Percentiles rank a stretch among this genome's conserved stretches.
Conservation (phyloP, 1,140 invertebrate species). For the Dendroctonus ponderosae region DNA sequence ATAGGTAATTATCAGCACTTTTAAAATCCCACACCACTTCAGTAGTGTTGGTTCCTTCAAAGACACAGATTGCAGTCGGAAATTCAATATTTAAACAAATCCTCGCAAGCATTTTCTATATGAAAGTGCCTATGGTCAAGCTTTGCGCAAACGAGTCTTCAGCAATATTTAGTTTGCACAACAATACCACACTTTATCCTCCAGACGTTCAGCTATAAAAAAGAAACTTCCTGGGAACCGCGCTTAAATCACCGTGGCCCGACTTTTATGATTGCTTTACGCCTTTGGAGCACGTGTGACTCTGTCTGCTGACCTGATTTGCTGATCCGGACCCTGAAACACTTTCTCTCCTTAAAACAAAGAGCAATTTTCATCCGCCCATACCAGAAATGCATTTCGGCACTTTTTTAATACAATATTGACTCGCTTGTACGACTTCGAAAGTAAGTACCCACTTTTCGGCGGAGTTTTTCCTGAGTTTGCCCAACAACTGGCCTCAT, state of each 20-base stretch:
- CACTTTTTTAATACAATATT: too few species aligned
- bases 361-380: neutral
- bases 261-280: constrained; percentile 15
- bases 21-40: too few species aligned
- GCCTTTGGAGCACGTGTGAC: constrained; percentile 16
- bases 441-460: too few species aligned
- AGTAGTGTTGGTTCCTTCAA: too few species aligned
- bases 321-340: constrained; percentile 3
- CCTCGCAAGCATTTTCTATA: neutral
- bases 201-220: constrained; percentile 6
- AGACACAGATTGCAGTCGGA: neutral
- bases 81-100: neutral
- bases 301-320: constrained; percentile 1
- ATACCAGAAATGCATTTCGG: too few species aligned
- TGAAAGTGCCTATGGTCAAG: too few species aligned
- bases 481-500: too few species aligned
- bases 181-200: constrained; percentile 6
- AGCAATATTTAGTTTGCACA: constrained; percentile 11
- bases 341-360: constrained; percentile 13
- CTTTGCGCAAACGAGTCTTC: neutral
- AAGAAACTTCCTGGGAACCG: constrained; percentile 16
- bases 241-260: constrained; percentile 3
- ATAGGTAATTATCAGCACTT: too few species aligned
- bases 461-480: too few species aligned
- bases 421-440: too few species aligned